phyloP scores from a whole-genome alignment of 2,113 vertebrate species.

The Tamias sibiricus region DNA sequence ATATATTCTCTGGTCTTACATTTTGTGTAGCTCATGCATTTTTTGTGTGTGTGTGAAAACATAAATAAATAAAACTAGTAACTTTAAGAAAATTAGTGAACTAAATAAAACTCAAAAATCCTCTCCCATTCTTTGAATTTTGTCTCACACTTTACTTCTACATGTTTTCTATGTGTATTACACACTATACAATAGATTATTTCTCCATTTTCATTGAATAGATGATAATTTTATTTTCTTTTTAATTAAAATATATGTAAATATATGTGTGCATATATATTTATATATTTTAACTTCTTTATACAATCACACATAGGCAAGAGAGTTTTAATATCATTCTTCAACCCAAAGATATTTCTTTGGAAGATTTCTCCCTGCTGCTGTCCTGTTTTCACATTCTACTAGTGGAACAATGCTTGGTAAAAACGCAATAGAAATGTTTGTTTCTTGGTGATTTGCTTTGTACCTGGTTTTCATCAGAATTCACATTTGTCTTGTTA shows the following conservation, averaged over 20 bases:
- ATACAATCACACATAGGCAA: not conserved
- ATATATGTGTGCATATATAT: not conserved
- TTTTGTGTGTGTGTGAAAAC: not conserved
- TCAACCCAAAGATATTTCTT: too few species aligned
- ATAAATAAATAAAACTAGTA: not conserved
- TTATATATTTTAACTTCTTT: not conserved
- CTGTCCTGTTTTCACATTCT: not conserved
- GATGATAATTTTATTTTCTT: not conserved
- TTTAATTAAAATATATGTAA: not conserved
- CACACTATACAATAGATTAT: not conserved
- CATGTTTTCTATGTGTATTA: not conserved
- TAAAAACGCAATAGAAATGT: not conserved
- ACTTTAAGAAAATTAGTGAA: too few species aligned
- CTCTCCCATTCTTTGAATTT: not conserved
- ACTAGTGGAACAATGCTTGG: not conserved
- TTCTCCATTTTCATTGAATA: not conserved
- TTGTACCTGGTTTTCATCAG: not conserved
- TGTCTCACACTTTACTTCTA: not conserved
- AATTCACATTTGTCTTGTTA: not conserved
- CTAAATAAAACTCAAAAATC: not conserved
- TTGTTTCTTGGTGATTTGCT: not conserved
- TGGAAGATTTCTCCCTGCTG: too few species aligned
- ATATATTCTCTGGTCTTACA: not conserved
- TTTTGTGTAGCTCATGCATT: not conserved
- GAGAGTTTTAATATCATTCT: not conserved